Evolutionary conservation across 2,797 vertebrate species (phyloP).

Genomic region (Gallirallus australis): DNA sequence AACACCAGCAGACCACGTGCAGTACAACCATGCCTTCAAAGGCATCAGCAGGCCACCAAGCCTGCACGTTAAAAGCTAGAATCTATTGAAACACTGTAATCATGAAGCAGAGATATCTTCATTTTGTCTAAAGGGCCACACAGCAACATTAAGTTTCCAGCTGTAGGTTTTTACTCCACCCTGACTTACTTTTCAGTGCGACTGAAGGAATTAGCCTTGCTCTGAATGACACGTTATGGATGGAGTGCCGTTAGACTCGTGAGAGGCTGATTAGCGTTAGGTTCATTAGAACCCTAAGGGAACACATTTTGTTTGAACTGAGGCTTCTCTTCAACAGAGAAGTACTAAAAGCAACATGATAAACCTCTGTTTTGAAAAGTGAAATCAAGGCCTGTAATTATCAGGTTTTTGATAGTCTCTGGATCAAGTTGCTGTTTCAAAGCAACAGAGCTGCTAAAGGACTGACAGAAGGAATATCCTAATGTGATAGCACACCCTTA

Average conservation of each 20-base stretch:
- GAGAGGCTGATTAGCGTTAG: conserved; percentile 13
- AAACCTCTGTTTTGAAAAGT: background rate
- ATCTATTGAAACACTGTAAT: background rate
- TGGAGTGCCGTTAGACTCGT: background rate
- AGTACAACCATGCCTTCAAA: background rate
- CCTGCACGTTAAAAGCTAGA: background rate
- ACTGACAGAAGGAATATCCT: background rate
- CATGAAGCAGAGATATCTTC: background rate
- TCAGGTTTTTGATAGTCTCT: background rate
- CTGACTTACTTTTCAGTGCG: background rate
- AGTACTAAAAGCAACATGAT: background rate
- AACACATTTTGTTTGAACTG: background rate
- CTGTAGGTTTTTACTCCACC: background rate
- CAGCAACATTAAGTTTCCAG: background rate
- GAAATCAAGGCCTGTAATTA: background rate
- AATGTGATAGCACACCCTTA: background rate
- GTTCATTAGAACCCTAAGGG: background rate
- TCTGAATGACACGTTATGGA: background rate
- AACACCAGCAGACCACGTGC: background rate
- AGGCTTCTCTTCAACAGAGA: background rate
- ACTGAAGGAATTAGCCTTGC: background rate
- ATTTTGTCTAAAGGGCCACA: background rate
- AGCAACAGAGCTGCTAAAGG: background rate
- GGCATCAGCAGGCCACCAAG: background rate
- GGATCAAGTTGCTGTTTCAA: background rate